Base-by-base conservation (phyloP, 2,888 invertebrate genomes). In the Idaea straminata region DNA sequence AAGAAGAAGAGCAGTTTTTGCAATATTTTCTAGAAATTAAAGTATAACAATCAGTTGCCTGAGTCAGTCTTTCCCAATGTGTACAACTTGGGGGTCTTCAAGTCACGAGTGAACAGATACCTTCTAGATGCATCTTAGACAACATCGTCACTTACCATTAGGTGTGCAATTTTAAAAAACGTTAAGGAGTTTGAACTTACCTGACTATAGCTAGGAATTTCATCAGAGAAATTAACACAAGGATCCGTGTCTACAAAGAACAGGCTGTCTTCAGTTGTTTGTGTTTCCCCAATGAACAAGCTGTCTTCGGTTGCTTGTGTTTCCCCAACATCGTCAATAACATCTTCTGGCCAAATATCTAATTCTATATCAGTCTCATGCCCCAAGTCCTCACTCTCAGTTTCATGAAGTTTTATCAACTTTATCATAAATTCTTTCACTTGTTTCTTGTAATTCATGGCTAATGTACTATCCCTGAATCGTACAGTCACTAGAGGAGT, bases 241-340 rank as follows among this genome's bases (percentile, higher is more conserved):
- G 91, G 91, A 59, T 83, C 87, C 5, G 89, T 91, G 64, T 92
- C 91, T 62, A 91, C 81, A 83, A 92, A 92, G 76, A 92, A 92
- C 63, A 89, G 79, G 65, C 72, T 84, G 73, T 89, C 83, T n/a
- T 81, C 77, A 16, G 70, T 71, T 0, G 70, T 77, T 35, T 78
- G 76, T 57, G 76, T 67, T 16, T 72, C 69, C 5, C 74, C 70
- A 25, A 68, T n/a, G 76, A 92, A 92, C 63, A 89, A 79, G 65
- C 72, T 84, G 73, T 89, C 83, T n/a, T 81, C 77, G 16, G 70
- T 71, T 0, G 70, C 77, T 35, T 78, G 76, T 57, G 76, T 67
- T 16, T 72, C 69, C 5, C 74, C 70, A 25, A 68, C 69, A 10
- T 75, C 69, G 3, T 76, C 74, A 13, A 81, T 80, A 63, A 63